Conservation (phyloP, 2,888 invertebrate genomes). For the Acrobasis repandana region DNA sequence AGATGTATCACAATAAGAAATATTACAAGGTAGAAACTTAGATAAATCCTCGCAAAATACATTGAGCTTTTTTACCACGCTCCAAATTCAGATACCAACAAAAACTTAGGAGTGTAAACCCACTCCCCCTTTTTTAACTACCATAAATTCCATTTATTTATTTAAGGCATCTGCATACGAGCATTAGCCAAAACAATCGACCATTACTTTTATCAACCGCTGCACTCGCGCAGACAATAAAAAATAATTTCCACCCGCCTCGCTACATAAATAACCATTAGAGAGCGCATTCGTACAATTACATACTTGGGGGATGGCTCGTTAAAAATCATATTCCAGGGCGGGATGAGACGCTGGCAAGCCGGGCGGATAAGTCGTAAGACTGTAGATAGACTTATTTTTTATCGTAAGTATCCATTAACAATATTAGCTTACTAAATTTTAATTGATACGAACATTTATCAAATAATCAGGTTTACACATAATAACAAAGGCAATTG, state of each 20-base stretch:
- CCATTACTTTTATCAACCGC: constrained; percentile 31
- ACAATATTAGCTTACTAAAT: too few relatives aligned
- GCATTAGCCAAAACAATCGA: constrained; percentile 15
- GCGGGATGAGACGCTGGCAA: constrained; percentile 35
- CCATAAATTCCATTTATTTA: constrained; percentile 15
- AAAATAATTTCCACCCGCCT: constrained; percentile 60
- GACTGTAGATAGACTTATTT: background rate
- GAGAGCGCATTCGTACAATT: constrained; percentile 66
- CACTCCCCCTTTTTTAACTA: background rate
- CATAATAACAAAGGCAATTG: too few relatives aligned
- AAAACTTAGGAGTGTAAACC: too few relatives aligned
- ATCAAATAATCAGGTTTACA: too few relatives aligned
- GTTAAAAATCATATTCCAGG: constrained; percentile 67
- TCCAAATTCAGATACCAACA: too few relatives aligned
- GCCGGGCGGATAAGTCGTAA: constrained; percentile 6
- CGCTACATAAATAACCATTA: constrained; percentile 69
- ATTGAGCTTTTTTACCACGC: background rate
- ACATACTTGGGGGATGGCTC: constrained; percentile 67
- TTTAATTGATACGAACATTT: too few relatives aligned
- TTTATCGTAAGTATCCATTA: too few relatives aligned
- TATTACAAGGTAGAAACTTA: too few relatives aligned
- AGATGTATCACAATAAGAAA: too few relatives aligned
- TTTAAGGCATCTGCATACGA: constrained; percentile 15
- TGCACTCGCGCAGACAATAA: constrained; percentile 50
- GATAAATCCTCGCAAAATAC: too few relatives aligned